Evolutionary conservation across 2,797 vertebrate genomes (phyloP).

Genomic region (Coluber constrictor): DNA sequence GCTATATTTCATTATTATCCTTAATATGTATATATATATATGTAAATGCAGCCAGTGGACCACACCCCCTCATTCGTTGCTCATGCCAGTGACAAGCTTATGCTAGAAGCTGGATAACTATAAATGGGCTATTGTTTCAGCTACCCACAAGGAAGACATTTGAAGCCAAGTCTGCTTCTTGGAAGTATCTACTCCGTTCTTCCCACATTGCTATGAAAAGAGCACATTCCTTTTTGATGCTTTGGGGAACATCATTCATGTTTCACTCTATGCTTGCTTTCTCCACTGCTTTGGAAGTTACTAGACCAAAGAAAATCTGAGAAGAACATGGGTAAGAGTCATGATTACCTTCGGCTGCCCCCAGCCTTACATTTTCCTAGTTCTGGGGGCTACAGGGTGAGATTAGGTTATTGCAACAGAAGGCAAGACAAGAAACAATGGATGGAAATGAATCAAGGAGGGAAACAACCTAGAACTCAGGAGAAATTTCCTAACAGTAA

Average conservation of each 20-base stretch:
- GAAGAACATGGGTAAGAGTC: background rate
- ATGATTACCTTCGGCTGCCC: background rate
- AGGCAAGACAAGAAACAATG: background rate
- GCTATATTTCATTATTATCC: background rate
- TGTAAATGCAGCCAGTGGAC: background rate
- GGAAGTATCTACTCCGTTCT: background rate
- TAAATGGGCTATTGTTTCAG: background rate
- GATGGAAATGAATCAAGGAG: background rate
- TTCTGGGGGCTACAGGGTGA: background rate
- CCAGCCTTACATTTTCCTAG: background rate
- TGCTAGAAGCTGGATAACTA: background rate
- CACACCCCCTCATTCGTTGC: background rate
- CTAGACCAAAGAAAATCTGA: background rate
- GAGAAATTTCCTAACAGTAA: background rate
- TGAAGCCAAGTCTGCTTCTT: background rate
- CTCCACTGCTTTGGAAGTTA: background rate
- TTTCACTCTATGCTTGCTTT: too few relatives aligned
- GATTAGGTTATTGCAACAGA: background rate
- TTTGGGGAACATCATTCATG: background rate
- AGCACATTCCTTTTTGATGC: background rate
- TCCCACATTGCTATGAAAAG: background rate
- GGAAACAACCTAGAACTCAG: background rate
- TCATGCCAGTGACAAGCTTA: background rate
- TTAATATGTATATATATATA: background rate
- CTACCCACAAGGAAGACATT: background rate